phyloP scores from a whole-genome alignment of 2,888 invertebrate genomes.

The Machimus rusticus region DNA sequence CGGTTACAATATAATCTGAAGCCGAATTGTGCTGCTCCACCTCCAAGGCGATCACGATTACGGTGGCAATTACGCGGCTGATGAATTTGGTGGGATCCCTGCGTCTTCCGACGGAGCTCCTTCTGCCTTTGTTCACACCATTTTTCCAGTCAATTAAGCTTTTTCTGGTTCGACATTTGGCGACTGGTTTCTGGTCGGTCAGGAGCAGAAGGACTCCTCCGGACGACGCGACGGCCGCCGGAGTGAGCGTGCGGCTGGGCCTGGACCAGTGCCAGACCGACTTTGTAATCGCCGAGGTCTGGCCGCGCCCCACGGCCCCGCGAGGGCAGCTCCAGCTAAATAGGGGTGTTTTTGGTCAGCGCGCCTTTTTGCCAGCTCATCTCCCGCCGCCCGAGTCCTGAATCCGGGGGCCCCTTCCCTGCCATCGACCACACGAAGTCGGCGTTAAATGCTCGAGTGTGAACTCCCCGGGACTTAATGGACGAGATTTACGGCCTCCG shows the following conservation, averaged over 20 bases:
- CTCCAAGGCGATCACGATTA: neutral
- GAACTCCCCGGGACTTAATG: neutral
- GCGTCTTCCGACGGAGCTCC: neutral
- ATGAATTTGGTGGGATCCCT: neutral
- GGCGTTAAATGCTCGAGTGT: neutral
- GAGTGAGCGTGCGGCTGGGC: neutral
- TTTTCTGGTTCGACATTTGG: slow-evolving; percentile 24
- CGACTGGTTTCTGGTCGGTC: neutral
- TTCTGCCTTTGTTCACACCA: neutral
- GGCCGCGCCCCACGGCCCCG: neutral
- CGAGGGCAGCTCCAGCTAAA: neutral
- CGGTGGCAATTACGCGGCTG: neutral
- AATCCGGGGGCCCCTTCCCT: neutral
- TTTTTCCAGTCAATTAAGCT: slow-evolving; percentile 32
- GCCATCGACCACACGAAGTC: neutral
- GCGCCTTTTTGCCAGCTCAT: neutral
- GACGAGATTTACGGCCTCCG: neutral
- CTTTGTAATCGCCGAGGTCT: neutral
- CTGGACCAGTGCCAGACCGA: neutral
- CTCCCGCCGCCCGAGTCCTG: neutral
- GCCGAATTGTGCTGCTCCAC: neutral
- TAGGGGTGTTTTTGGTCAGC: neutral
- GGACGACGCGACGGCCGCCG: neutral
- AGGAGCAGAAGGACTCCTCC: neutral
- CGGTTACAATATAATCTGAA: neutral